Conservation (phyloP, 2,113 vertebrate genomes). For the Pomatostomus ruficeps region DNA sequence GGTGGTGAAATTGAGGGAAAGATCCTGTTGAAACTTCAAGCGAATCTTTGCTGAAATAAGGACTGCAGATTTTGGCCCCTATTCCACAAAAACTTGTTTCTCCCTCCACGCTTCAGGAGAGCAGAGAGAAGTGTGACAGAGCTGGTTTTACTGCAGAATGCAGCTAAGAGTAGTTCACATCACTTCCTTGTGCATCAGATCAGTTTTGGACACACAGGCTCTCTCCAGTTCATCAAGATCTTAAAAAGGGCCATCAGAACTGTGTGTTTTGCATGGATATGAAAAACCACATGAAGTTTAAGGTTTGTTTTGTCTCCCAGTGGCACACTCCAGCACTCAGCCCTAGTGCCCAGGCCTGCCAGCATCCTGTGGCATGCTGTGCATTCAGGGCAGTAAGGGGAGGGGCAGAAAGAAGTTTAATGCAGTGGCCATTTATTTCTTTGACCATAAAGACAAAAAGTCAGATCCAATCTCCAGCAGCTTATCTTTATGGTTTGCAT, state of each 20-base stretch:
- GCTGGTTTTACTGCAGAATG: background rate
- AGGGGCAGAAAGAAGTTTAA: background rate
- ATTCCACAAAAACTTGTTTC: background rate
- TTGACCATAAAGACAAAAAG: conserved; percentile 34
- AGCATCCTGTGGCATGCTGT: background rate
- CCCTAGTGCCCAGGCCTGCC: accelerated
- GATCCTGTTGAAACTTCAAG: background rate
- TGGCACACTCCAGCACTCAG: background rate
- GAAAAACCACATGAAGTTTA: background rate
- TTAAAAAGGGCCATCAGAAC: background rate
- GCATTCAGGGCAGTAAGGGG: background rate
- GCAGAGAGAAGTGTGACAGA: background rate
- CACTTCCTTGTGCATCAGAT: accelerated
- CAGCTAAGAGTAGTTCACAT: background rate
- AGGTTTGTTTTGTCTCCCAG: background rate
- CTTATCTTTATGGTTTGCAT: conserved; percentile 73
- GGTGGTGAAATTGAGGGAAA: background rate
- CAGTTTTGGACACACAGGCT: background rate
- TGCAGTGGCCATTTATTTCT: conserved; percentile 18
- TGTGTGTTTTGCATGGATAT: background rate
- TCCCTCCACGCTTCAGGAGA: background rate
- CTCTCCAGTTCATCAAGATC: background rate
- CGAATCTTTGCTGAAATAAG: background rate
- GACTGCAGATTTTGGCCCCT: background rate
- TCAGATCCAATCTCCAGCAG: conserved; percentile 57